A percentile compares a stretch with the other conserved stretches of the same genome.
phyloP scores from a whole-genome alignment of 2,888 invertebrate species.

The Pristionchus entomophagus region DNA sequence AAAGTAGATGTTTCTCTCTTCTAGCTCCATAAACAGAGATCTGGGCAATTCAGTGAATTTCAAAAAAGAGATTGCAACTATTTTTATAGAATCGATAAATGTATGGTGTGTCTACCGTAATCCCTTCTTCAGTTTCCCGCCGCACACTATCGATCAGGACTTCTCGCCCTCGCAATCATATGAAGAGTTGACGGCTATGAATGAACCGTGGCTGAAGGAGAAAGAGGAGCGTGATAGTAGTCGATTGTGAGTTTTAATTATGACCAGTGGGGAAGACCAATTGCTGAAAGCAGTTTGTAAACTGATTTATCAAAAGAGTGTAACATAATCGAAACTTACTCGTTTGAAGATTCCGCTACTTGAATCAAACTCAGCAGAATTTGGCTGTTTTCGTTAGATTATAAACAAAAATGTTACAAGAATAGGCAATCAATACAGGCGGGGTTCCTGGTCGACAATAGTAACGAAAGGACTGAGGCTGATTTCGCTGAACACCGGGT shows the following conservation, averaged over 20 bases:
- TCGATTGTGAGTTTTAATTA: background rate
- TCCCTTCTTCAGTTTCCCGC: conserved; percentile 77
- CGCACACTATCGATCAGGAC: conserved; percentile 73
- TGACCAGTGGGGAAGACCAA: background rate
- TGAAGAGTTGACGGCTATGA: conserved; percentile 83
- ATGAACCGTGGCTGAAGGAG: conserved; percentile 85
- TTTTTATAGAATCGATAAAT: no score
- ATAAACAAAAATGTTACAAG: no score
- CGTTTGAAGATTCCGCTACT: no score
- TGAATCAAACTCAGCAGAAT: background rate
- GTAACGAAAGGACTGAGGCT: conserved; percentile 78
- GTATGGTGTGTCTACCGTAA: no score
- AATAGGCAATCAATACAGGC: conserved; percentile 76
- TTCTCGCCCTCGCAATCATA: conserved; percentile 87
- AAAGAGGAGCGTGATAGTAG: conserved; percentile 52
- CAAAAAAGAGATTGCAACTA: background rate
- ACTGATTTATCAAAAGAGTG: background rate
- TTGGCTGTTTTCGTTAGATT: background rate
- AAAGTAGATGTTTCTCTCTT: no score
- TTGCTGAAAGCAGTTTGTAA: background rate
- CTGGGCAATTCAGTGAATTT: no score
- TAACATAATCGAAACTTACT: background rate
- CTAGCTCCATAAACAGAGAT: no score
- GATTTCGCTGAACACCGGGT: conserved; percentile 75
- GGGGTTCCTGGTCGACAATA: conserved; percentile 86